Evolutionary conservation across 2,797 vertebrate species (phyloP).

Genomic region (Petrocephalus schoutedeni): DNA sequence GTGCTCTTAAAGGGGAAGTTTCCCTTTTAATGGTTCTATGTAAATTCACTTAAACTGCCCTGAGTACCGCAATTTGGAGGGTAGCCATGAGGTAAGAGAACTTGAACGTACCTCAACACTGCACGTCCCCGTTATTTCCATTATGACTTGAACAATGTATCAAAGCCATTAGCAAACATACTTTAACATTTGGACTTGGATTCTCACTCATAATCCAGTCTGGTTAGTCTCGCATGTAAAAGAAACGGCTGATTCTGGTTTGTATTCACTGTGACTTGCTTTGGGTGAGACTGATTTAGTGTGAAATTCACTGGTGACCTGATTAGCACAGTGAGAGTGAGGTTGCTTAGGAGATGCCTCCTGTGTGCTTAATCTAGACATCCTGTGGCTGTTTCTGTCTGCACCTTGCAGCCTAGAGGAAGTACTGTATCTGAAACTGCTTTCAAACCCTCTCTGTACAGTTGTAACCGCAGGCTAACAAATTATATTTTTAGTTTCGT

Average conservation of each 20-base stretch:
- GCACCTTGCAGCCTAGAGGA: neutral
- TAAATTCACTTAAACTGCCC: neutral
- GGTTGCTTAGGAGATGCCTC: neutral
- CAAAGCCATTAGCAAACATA: neutral
- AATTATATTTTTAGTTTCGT: neutral
- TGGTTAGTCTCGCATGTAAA: neutral
- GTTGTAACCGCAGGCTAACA: neutral
- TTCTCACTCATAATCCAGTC: neutral
- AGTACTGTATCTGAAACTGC: neutral
- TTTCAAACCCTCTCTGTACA: neutral
- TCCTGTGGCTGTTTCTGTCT: neutral
- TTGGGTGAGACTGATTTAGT: neutral
- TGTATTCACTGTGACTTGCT: neutral
- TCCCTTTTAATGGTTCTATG: neutral
- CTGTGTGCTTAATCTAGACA: neutral
- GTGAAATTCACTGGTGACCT: neutral
- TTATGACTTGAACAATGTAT: neutral
- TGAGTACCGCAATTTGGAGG: neutral
- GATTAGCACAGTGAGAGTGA: neutral
- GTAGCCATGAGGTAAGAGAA: neutral
- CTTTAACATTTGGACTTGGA: neutral
- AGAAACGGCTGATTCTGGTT: neutral
- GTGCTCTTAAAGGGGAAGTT: neutral
- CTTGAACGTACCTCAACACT: neutral
- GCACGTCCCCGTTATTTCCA: neutral